A percentile compares a stretch with the other conserved stretches of the same genome.
Conservation (phyloP, 2,113 vertebrate genomes). For the Stegastes partitus region DNA sequence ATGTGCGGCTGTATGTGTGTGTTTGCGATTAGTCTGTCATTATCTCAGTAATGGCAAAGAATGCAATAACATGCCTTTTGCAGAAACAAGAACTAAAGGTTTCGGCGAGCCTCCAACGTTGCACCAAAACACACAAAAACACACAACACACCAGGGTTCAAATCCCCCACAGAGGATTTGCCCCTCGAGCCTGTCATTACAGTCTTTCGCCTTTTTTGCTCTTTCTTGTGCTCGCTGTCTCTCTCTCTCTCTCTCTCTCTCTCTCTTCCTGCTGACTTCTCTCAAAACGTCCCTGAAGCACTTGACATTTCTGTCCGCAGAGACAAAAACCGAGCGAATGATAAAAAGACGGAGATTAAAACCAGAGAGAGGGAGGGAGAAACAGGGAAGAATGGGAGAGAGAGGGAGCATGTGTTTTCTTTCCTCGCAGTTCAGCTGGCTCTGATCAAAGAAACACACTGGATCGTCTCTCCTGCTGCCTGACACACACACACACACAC, state of each 20-base stretch:
- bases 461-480: conserved; percentile 41
- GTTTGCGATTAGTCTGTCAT: conserved; percentile 67
- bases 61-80: conserved; percentile 63
- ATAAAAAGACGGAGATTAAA: conserved; percentile 53
- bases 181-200: conserved; percentile 40
- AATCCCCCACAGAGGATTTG: conserved; percentile 49
- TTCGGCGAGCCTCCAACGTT: conserved; percentile 12
- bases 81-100: conserved; percentile 44
- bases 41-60: conserved; percentile 50
- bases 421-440: conserved; percentile 67
- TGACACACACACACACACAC: conserved; percentile 28
- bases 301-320: conserved; percentile 16
- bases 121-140: conserved; percentile 24
- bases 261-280: background rate
- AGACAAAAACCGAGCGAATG: conserved; percentile 29
- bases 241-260: too few species aligned
- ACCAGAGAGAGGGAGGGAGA: conserved; percentile 30
- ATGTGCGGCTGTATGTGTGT: conserved; percentile 32
- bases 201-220: conserved; percentile 17
- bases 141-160: conserved; percentile 7
- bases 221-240: conserved; percentile 13
- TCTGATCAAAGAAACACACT: conserved; percentile 66
- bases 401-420: conserved; percentile 56
- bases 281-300: conserved; percentile 12
- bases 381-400: conserved; percentile 30